Base-by-base conservation (phyloP, 2,797 vertebrate species). In the Hemitrygon akajei region DNA sequence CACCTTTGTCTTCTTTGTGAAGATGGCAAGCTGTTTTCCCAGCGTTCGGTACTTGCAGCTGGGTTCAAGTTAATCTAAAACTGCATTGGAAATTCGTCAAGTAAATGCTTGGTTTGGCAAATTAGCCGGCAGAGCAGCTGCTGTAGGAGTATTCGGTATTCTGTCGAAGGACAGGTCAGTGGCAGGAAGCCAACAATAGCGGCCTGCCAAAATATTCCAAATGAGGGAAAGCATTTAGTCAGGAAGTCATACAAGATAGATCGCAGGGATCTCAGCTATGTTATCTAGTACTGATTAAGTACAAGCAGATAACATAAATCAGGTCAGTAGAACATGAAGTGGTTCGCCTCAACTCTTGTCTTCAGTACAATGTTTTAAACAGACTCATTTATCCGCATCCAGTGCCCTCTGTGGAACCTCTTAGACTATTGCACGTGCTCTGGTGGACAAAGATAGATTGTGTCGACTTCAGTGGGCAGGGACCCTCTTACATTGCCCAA, bases 311-410 rank as follows among this genome's bases (percentile, higher is more conserved):
- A 95, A 95, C 96, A 95, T 96, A 96, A 96, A 96, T 96, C 96
- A 96, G 95, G 47, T 94, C 94, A 94, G 94, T 30, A 89, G 86
- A 89, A 69, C 94, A 94, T 91, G 95, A 95, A 94, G 94, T 94
- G 95, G 94, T 95, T 94, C 95, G 95, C 91, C 94, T 95, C 1
- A 56, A 93, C 77, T n/a, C 34, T 93, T 81, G 73, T 73, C 86
- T 93, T 94, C 81, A 94, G 94, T 79, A 77, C 77, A 93, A 84
- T 34, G 93, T 94, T 95, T 95, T 94, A 94, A 94, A 94, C 95
- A 96, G 71, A 27, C 96, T 97, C 97, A 97, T 97, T 97, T 97
- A 96, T 96, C 96, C 96, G 95, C 95, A 96, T 93, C 94, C 95
- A 95, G 93, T 96, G 94, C 95, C 96, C 96, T 94, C 95, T 95